Percentiles rank a stretch among this genome's conserved stretches.
These are phyloP conservation scores for Cryptocheilus praepositus DNA, from an alignment of 2,888 invertebrate species.

Conservation along the genomic window DNA sequence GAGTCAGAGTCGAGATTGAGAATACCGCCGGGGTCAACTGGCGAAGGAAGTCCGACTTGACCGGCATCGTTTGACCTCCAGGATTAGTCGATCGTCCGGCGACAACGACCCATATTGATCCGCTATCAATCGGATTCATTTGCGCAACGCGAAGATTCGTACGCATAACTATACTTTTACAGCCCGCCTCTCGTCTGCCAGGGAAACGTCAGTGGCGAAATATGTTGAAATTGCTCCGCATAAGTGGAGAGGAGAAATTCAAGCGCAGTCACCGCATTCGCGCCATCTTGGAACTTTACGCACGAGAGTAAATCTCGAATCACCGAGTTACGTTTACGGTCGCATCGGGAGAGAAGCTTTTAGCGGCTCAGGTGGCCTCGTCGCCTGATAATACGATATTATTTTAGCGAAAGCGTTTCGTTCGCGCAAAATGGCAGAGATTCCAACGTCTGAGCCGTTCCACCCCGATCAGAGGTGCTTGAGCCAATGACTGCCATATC, in stretches of 20 bases:
- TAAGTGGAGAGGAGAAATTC: slow-evolving; percentile 12
- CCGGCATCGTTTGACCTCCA: slow-evolving; percentile 67
- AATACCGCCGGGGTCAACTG: slow-evolving; percentile 69
- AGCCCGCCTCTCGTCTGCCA: not conserved
- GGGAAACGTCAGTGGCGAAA: too few relatives aligned
- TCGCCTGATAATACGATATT: slow-evolving; percentile 58
- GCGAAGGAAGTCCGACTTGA: slow-evolving; percentile 71
- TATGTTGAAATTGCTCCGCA: too few relatives aligned
- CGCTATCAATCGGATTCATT: slow-evolving; percentile 73
- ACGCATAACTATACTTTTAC: too few relatives aligned
- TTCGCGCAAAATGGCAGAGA: slow-evolving; percentile 49
- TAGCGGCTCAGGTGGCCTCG: slow-evolving; percentile 67
- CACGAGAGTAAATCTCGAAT: slow-evolving; percentile 49
- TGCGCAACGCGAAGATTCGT: slow-evolving; percentile 48
- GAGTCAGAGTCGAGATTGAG: slow-evolving; percentile 72
- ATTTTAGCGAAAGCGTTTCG: slow-evolving; percentile 54
- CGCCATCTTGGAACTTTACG: slow-evolving; percentile 21
- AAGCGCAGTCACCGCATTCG: slow-evolving; percentile 10
- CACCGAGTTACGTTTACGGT: slow-evolving; percentile 45
- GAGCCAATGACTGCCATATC: too few relatives aligned
- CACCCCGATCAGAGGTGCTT: not conserved
- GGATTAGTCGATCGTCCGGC: slow-evolving; percentile 62
- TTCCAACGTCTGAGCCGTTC: slow-evolving; percentile 45
- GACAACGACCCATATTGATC: slow-evolving; percentile 68
- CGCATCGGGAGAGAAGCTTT: slow-evolving; percentile 59